Percentiles rank a stretch among this genome's conserved stretches.
phyloP scores from a whole-genome alignment of 2,888 invertebrate genomes.

The Gastracanthus pulcherrimus region DNA sequence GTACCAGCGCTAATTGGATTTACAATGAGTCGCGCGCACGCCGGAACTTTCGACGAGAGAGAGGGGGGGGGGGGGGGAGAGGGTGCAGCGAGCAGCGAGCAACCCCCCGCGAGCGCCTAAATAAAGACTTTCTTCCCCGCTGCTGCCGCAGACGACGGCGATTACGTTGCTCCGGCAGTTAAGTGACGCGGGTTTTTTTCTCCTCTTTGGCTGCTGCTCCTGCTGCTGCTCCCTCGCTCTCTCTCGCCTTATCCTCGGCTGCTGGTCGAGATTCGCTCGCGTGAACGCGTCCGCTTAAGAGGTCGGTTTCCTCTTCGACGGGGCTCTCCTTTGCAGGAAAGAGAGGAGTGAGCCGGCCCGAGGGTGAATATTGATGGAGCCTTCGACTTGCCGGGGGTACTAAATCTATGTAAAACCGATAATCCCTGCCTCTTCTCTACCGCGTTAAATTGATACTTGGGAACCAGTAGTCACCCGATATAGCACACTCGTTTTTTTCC shows the following conservation, averaged over 20 bases:
- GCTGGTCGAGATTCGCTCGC: constrained; percentile 63
- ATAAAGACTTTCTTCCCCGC: constrained; percentile 43
- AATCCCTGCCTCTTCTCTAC: constrained; percentile 66
- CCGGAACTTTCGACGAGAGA: constrained; percentile 54
- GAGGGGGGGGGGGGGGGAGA: neutral
- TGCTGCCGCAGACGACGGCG: neutral
- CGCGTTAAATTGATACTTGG: constrained; percentile 68
- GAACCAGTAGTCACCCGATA: neutral
- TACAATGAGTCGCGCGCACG: constrained; percentile 67
- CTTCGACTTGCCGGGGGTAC: constrained; percentile 57
- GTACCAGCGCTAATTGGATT: constrained; percentile 71
- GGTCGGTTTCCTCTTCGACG: constrained; percentile 64
- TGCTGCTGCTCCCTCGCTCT: no score
- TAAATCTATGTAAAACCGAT: constrained; percentile 70
- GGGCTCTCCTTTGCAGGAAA: constrained; percentile 47
- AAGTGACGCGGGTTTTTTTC: constrained; percentile 57
- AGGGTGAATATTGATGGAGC: constrained; percentile 70
- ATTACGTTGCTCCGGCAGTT: constrained; percentile 39
- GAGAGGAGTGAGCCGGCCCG: constrained; percentile 20
- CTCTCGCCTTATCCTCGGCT: no score
- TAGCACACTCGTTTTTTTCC: neutral
- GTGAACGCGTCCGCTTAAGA: constrained; percentile 68
- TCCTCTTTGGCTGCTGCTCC: constrained; percentile 33
- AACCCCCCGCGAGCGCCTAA: constrained; percentile 29
- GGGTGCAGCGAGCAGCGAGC: neutral